Conservation (phyloP, 2,888 invertebrate species). For the Ypsolopha sequella region DNA sequence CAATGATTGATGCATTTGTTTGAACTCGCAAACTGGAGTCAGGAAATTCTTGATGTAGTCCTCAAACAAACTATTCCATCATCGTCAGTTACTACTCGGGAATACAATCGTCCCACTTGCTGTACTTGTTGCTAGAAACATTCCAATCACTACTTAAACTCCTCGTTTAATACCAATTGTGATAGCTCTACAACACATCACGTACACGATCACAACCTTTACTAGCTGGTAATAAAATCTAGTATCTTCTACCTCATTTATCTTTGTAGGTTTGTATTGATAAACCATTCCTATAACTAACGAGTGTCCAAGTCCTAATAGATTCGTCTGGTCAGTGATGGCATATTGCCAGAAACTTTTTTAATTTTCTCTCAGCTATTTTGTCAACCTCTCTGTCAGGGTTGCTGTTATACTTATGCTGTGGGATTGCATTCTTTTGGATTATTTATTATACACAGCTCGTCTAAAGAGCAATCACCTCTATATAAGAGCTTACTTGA, state of each 20-base stretch:
- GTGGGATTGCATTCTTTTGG: no score
- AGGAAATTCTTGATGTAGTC: no score
- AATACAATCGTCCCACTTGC: not conserved
- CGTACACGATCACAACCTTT: no score
- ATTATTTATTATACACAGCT: no score
- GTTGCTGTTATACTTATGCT: conserved; percentile 18
- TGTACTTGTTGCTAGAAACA: not conserved
- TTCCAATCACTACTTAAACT: not conserved
- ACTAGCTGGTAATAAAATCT: no score
- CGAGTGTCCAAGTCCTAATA: not conserved
- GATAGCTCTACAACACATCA: not conserved
- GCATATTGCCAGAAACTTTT: conserved; percentile 43
- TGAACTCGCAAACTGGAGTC: no score
- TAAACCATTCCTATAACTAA: not conserved
- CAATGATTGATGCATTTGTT: no score
- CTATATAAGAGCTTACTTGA: no score
- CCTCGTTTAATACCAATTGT: not conserved
- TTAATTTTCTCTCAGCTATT: conserved; percentile 35
- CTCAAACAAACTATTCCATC: no score
- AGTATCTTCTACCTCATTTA: no score
- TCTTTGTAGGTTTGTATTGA: not conserved
- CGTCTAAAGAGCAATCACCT: no score
- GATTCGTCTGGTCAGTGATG: conserved; percentile 12
- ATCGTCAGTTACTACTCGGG: not conserved
- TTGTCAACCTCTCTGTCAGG: conserved; percentile 53